Evolutionary conservation across 2,888 invertebrate species (phyloP).

Genomic region (Euplexia lucipara): DNA sequence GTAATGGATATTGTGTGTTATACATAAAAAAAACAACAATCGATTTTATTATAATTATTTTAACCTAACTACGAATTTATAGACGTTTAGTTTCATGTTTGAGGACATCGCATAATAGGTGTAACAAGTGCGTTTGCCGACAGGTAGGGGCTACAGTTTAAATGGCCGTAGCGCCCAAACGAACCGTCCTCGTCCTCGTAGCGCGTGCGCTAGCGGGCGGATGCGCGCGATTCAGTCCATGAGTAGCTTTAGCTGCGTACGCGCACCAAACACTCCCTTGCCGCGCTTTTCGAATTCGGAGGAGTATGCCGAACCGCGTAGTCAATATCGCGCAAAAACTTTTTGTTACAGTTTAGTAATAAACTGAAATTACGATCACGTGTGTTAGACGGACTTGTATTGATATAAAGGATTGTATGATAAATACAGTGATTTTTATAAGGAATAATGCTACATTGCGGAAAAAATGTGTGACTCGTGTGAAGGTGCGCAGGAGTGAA

Average conservation of each 20-base stretch:
- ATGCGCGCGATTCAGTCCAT: conserved; percentile 78
- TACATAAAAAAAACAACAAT: neutral
- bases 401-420: conserved; percentile 32
- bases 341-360: conserved; percentile 44
- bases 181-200: conserved; percentile 78
- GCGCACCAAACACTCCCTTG: conserved; percentile 73
- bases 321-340: conserved; percentile 51
- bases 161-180: conserved; percentile 84
- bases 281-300: conserved; percentile 69
- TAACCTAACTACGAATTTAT: conserved; percentile 5
- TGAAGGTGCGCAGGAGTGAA: conserved; percentile 79
- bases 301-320: conserved; percentile 75
- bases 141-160: conserved; percentile 76
- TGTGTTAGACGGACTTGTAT: conserved; percentile 20
- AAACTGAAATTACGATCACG: conserved; percentile 27
- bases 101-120: conserved; percentile 50
- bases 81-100: conserved; percentile 14
- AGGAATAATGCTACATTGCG: conserved; percentile 69
- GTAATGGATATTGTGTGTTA: neutral
- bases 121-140: conserved; percentile 70
- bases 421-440: conserved; percentile 55
- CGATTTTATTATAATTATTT: neutral
- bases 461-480: conserved; percentile 69
- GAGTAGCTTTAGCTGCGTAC: conserved; percentile 84
- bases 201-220: conserved; percentile 74